Conservation (phyloP, 2,888 invertebrate genomes). For the Drosophila anomalipes region DNA sequence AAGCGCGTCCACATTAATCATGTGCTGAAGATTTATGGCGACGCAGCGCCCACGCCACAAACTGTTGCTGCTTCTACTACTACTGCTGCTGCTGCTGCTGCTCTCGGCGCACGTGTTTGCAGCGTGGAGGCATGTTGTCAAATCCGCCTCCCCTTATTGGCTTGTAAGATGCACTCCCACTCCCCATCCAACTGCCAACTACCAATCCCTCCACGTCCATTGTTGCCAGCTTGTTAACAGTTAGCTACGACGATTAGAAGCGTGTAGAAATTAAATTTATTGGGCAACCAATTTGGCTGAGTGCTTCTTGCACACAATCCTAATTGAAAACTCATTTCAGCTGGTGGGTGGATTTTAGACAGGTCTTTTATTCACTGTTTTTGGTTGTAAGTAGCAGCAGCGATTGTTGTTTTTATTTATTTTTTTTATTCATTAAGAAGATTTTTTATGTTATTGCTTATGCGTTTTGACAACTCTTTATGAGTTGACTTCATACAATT, state of each 20-base stretch:
- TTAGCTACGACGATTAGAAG: slow-evolving; percentile 45
- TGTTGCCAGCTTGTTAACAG: slow-evolving; percentile 37
- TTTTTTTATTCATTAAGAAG: neutral
- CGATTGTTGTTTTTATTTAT: neutral
- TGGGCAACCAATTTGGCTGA: slow-evolving; percentile 21
- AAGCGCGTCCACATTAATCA: slow-evolving; percentile 71
- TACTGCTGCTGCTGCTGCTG: slow-evolving; percentile 3
- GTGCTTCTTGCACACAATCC: slow-evolving; percentile 18
- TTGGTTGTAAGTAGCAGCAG: neutral
- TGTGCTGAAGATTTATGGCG: slow-evolving; percentile 72
- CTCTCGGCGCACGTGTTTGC: slow-evolving; percentile 47
- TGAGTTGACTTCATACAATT: neutral
- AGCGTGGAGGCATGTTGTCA: slow-evolving; percentile 32
- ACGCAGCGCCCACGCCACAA: slow-evolving; percentile 65
- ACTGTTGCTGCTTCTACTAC: neutral
- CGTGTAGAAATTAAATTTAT: slow-evolving; percentile 62
- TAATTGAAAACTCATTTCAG: slow-evolving; percentile 14
- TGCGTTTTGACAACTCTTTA: neutral
- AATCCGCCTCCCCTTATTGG: slow-evolving; percentile 14
- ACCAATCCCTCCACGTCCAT: slow-evolving; percentile 14
- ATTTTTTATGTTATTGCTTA: neutral
- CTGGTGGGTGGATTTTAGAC: neutral
- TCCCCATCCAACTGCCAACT: neutral
- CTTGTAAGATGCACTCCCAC: neutral
- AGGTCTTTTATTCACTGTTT: neutral